Evolutionary conservation across 2,888 invertebrate species (phyloP).

Genomic region (Drosophila subquinaria): DNA sequence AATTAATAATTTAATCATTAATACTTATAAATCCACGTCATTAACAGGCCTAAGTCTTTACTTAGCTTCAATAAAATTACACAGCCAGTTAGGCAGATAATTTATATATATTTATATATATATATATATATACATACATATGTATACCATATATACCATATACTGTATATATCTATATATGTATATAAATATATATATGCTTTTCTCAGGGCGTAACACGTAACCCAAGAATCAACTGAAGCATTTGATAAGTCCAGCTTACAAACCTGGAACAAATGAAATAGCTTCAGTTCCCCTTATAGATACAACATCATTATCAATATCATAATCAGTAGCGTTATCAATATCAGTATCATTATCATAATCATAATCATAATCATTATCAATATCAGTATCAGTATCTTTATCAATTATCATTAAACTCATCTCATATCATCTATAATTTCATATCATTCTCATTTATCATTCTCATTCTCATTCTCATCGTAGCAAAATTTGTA

Average conservation of each 20-base stretch:
- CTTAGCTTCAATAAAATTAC: slow-evolving; percentile 65
- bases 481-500: slow-evolving; percentile 56
- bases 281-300: slow-evolving; percentile 34
- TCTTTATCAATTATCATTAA: slow-evolving; percentile 27
- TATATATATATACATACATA: slow-evolving; percentile 10
- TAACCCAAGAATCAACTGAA: slow-evolving; percentile 33
- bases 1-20: slow-evolving; percentile 21
- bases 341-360: slow-evolving; percentile 13
- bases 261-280: slow-evolving; percentile 10
- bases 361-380: slow-evolving; percentile 2
- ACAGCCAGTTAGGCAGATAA: slow-evolving; percentile 65
- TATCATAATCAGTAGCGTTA: slow-evolving; percentile 5
- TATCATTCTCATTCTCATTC: slow-evolving; percentile 38
- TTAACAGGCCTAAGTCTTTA: slow-evolving; percentile 57
- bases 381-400: slow-evolving; percentile 18
- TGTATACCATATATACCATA: too few relatives aligned
- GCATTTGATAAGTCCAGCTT: slow-evolving; percentile 28
- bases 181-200: slow-evolving; percentile 26
- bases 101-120: slow-evolving; percentile 37
- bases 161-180: slow-evolving; percentile 6
- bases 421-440: slow-evolving; percentile 9
- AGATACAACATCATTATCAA: slow-evolving; percentile 35
- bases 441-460: slow-evolving; percentile 17
- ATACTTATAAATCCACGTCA: slow-evolving; percentile 45
- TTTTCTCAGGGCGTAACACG: slow-evolving; percentile 42